Evolutionary conservation across 1,140 invertebrate species (phyloP).

Genomic region (Nasonia giraulti): DNA sequence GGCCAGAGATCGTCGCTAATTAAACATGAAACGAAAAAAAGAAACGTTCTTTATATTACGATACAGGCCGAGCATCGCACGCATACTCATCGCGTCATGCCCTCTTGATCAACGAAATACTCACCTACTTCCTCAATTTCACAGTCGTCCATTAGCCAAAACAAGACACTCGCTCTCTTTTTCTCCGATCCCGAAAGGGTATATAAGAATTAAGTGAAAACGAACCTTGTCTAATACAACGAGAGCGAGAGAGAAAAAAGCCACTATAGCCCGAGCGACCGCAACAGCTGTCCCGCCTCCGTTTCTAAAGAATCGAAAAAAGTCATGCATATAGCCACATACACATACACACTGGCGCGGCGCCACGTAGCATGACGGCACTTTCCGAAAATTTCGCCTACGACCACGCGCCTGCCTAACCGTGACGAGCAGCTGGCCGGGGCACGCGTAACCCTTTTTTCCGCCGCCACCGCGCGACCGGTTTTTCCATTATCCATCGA

Average conservation of each 20-base stretch:
- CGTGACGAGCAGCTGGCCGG: not conserved
- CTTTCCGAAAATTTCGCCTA: not conserved
- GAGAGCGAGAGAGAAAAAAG: not conserved
- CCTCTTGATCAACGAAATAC: conserved; percentile 5
- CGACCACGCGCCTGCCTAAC: not conserved
- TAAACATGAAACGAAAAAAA: conserved; percentile 3
- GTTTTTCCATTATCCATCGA: conserved; percentile 15
- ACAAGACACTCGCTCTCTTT: not conserved
- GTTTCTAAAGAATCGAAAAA: not conserved
- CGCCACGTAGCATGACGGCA: not conserved
- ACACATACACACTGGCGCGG: not conserved
- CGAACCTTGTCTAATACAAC: not conserved
- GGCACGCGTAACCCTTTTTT: not conserved
- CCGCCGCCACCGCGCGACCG: not conserved
- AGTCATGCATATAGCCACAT: not conserved
- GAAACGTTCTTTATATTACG: not conserved
- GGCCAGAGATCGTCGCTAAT: not conserved
- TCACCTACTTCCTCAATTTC: conserved; percentile 17
- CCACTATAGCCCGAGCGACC: not conserved
- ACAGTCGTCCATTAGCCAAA: conserved; percentile 15
- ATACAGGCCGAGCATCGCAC: not conserved
- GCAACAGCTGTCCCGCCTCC: not conserved
- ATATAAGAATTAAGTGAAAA: conserved; percentile 15
- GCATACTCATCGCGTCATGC: not conserved
- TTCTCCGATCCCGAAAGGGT: not conserved